Percentiles rank a stretch among this genome's conserved stretches.
phyloP scores from a whole-genome alignment of 2,113 vertebrate species.

The Phoxinus phoxinus region DNA sequence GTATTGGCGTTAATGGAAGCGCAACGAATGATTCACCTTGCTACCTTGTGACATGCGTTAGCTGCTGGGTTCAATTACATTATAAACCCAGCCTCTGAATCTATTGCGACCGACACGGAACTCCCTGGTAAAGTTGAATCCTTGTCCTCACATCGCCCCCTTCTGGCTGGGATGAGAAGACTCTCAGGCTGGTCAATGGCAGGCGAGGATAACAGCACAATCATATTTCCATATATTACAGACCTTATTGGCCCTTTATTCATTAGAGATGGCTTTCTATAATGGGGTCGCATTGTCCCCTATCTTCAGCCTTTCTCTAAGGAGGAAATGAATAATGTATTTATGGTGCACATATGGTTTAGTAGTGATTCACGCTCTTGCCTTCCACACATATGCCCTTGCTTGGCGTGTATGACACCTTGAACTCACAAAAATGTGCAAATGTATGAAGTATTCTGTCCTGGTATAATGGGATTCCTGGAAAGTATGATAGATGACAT shows the following conservation, averaged over 20 bases:
- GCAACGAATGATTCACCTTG: constrained; percentile 2
- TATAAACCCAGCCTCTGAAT: constrained; percentile 15
- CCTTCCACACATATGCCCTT: constrained; percentile 48
- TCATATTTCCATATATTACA: constrained; percentile 52
- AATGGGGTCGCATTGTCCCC: constrained; percentile 50
- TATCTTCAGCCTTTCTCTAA: constrained; percentile 34
- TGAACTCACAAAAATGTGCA: constrained; percentile 30
- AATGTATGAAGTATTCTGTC: constrained; percentile 44
- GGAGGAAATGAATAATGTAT: constrained; percentile 59
- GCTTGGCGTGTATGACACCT: not conserved
- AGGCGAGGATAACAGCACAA: constrained; percentile 35
- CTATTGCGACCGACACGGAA: constrained; percentile 13
- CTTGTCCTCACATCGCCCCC: constrained; percentile 51
- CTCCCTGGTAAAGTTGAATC: constrained; percentile 7
- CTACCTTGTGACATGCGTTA: constrained; percentile 13
- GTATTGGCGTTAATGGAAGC: constrained; percentile 28
- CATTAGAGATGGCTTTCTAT: constrained; percentile 49
- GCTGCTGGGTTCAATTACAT: constrained; percentile 33
- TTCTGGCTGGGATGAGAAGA: constrained; percentile 45
- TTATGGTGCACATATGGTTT: constrained; percentile 40
- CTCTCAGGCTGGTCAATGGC: constrained; percentile 6
- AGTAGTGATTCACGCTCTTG: constrained; percentile 44
- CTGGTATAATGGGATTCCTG: constrained; percentile 39
- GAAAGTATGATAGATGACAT: constrained; percentile 40
- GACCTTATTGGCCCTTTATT: constrained; percentile 49